phyloP scores from a whole-genome alignment of 2,113 vertebrate genomes.

The Trochalopteron elliotii region DNA sequence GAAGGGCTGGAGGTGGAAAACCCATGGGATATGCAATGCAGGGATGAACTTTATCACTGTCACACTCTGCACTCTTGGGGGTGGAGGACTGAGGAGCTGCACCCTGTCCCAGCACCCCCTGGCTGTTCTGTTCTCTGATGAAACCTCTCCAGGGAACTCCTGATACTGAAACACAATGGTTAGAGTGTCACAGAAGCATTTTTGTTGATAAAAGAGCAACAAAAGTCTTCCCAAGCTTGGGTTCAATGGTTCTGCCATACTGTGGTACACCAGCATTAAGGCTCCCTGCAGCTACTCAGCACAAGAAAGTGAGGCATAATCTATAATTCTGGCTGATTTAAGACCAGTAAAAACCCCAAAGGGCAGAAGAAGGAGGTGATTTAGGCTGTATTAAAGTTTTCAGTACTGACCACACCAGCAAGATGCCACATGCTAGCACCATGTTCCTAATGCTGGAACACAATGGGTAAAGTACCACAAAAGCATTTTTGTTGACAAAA shows the following conservation, averaged over 20 bases:
- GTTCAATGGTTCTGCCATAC: background rate
- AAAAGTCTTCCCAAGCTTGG: background rate
- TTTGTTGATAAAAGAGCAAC: background rate
- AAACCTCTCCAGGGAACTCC: background rate
- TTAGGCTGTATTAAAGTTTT: background rate
- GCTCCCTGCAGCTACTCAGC: background rate
- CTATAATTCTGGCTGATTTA: background rate
- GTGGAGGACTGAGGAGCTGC: background rate
- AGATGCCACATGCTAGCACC: background rate
- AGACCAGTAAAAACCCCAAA: background rate
- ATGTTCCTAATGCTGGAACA: no score
- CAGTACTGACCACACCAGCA: background rate
- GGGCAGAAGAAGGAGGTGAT: background rate
- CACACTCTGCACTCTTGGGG: background rate
- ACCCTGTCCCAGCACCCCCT: background rate
- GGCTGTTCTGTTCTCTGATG: background rate
- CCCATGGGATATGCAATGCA: background rate
- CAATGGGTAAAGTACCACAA: no score
- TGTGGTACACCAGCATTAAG: accelerated
- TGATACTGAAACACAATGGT: background rate
- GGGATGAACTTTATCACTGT: background rate
- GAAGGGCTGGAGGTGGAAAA: background rate
- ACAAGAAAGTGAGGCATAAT: background rate
- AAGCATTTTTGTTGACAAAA: no score
- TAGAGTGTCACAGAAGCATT: background rate